A percentile compares a stretch with the other conserved stretches of the same genome.
Conservation (phyloP, 2,113 vertebrate species). For the Mormyrus lacerda region DNA sequence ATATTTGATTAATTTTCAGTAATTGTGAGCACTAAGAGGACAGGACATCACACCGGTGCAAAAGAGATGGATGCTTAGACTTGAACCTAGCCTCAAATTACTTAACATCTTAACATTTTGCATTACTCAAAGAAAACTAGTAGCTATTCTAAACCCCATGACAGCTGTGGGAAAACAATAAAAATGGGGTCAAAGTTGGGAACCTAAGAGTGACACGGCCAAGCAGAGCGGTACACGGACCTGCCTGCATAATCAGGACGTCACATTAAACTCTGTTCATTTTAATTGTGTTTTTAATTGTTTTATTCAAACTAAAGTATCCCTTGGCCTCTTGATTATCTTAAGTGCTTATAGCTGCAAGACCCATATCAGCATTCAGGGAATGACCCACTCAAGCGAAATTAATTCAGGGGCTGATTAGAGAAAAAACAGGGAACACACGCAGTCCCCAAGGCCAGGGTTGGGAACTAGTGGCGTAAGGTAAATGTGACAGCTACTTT, state of each 20-base stretch:
- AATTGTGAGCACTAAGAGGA: background rate
- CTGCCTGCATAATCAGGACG: background rate
- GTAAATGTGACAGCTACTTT: background rate
- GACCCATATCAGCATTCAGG: background rate
- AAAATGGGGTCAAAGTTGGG: background rate
- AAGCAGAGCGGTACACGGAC: background rate
- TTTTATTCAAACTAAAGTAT: slow-evolving; percentile 1
- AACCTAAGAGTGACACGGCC: background rate
- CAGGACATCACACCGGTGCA: background rate
- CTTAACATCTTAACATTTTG: background rate
- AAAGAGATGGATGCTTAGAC: background rate
- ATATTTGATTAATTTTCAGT: background rate
- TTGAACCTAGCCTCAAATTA: background rate
- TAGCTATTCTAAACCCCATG: background rate
- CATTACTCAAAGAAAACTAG: background rate
- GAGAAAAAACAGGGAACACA: background rate
- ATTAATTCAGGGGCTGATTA: slow-evolving; percentile 5
- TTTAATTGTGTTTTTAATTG: background rate
- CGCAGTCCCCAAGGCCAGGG: background rate
- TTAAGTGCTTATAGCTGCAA: slow-evolving; percentile 3
- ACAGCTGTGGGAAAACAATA: background rate
- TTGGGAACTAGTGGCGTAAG: background rate
- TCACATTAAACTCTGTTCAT: background rate
- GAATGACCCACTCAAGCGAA: slow-evolving; percentile 1
- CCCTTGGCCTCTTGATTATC: background rate